Evolutionary conservation across 1,140 invertebrate genomes (phyloP).

Genomic region (Drosophila trapezifrons): DNA sequence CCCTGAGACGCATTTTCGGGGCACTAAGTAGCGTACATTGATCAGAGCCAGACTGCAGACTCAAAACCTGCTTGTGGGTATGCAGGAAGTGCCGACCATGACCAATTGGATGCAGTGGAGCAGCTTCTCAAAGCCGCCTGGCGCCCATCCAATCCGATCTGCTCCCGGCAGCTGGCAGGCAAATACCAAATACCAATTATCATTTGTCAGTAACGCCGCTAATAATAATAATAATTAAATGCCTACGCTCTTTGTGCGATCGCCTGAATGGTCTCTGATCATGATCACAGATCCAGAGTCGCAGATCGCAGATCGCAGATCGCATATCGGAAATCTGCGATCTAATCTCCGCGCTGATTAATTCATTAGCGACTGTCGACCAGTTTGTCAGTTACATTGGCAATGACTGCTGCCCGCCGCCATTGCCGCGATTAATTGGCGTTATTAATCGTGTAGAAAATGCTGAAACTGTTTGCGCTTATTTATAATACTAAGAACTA

Average conservation of each 20-base stretch:
- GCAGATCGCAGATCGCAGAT: constrained; percentile 34
- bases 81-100: constrained; percentile 70
- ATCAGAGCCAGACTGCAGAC: constrained; percentile 15
- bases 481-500: constrained; percentile 61
- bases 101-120: constrained; percentile 62
- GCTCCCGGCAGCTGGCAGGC: constrained; percentile 54
- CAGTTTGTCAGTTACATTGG: constrained; percentile 67
- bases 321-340: constrained; percentile 20
- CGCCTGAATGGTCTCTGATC: constrained; percentile 54
- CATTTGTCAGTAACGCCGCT: constrained; percentile 73
- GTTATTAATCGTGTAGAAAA: constrained; percentile 75
- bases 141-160: constrained; percentile 51
- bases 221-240: constrained; percentile 69
- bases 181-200: constrained; percentile 75
- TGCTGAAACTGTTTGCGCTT: constrained; percentile 44
- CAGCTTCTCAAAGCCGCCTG: constrained; percentile 73
- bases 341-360: constrained; percentile 59
- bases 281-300: constrained; percentile 32
- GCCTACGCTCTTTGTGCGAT: constrained; percentile 47
- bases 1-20: constrained; percentile 44
- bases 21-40: constrained; percentile 20
- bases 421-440: constrained; percentile 44
- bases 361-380: constrained; percentile 78
- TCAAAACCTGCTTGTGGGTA: constrained; percentile 50
- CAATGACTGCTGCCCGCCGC: constrained; percentile 24